Conservation (phyloP, 1,140 invertebrate genomes). For the Orius insidiosus region DNA sequence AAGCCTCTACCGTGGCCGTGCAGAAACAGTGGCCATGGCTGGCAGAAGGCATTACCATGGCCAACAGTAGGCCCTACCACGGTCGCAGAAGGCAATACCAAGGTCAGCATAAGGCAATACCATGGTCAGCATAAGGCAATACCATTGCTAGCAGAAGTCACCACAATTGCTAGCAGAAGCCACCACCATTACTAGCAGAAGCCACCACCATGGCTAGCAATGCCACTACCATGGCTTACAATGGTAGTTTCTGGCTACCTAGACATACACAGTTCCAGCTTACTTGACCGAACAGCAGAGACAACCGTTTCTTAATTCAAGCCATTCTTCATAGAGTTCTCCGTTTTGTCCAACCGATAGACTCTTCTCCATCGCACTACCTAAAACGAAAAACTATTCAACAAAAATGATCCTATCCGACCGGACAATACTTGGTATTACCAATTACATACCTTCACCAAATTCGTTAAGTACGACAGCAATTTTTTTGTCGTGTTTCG, state of each 20-base stretch:
- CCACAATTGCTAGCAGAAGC: not conserved
- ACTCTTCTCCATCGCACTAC: constrained; percentile 38
- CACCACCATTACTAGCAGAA: too few species aligned
- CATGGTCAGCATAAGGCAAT: not conserved
- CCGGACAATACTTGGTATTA: not conserved
- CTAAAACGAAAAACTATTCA: constrained; percentile 22
- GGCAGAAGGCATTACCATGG: too few species aligned
- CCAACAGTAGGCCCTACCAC: too few species aligned
- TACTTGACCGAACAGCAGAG: constrained; percentile 48
- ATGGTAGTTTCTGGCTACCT: too few species aligned
- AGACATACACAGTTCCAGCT: constrained; percentile 4
- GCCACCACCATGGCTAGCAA: too few species aligned
- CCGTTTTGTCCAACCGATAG: constrained; percentile 35
- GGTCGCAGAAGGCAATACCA: too few species aligned
- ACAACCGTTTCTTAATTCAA: constrained; percentile 45
- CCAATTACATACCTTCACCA: constrained; percentile 34
- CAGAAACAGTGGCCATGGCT: not conserved
- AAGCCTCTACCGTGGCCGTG: not conserved
- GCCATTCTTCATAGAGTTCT: constrained; percentile 43
- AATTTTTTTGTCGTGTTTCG: constrained; percentile 41
- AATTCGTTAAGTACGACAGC: constrained; percentile 50
- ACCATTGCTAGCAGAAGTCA: not conserved
- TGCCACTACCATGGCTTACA: too few species aligned
- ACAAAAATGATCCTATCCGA: not conserved
- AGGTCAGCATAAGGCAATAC: too few species aligned